phyloP scores from a whole-genome alignment of 1,140 invertebrate species.

The Drosophila seguyi region DNA sequence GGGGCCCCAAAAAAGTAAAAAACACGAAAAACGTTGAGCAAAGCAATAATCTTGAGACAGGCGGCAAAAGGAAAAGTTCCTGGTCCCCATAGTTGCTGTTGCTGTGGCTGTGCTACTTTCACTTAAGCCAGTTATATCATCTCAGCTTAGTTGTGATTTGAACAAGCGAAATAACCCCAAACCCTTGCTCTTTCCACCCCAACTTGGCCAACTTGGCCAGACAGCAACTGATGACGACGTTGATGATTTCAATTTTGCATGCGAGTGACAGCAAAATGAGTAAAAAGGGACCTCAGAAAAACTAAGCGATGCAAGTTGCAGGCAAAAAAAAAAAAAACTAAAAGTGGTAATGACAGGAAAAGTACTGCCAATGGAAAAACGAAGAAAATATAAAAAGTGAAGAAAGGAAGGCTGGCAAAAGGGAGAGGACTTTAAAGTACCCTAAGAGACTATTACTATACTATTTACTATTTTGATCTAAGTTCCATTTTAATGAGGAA shows the following conservation, averaged over 20 bases:
- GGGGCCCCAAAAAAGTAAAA: conserved; percentile 26
- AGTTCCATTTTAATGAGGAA: neutral
- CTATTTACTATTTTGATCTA: neutral
- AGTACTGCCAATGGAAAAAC: conserved; percentile 54
- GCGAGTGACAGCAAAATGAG: conserved; percentile 50
- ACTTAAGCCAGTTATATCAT: conserved; percentile 64
- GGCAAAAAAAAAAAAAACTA: conserved; percentile 6
- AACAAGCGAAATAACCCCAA: conserved; percentile 18
- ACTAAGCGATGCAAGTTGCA: conserved; percentile 23
- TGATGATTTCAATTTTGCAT: conserved; percentile 70
- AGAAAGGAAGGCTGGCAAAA: neutral
- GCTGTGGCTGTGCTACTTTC: conserved; percentile 40
- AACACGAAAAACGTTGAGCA: conserved; percentile 55
- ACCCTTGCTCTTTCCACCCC: neutral
- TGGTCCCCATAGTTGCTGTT: neutral
- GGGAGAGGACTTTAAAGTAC: neutral
- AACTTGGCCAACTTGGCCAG: conserved; percentile 8
- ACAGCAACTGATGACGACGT: conserved; percentile 62
- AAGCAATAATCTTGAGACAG: conserved; percentile 60
- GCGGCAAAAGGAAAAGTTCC: conserved; percentile 28
- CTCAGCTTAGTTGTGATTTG: conserved; percentile 59
- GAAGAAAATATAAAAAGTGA: conserved; percentile 12
- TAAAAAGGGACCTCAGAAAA: conserved; percentile 27
- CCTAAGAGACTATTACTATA: neutral
- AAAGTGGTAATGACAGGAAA: conserved; percentile 66